Percentiles rank a stretch among this genome's conserved stretches.
phyloP scores from a whole-genome alignment of 2,797 vertebrate genomes.

The Bucorvus abyssinicus region DNA sequence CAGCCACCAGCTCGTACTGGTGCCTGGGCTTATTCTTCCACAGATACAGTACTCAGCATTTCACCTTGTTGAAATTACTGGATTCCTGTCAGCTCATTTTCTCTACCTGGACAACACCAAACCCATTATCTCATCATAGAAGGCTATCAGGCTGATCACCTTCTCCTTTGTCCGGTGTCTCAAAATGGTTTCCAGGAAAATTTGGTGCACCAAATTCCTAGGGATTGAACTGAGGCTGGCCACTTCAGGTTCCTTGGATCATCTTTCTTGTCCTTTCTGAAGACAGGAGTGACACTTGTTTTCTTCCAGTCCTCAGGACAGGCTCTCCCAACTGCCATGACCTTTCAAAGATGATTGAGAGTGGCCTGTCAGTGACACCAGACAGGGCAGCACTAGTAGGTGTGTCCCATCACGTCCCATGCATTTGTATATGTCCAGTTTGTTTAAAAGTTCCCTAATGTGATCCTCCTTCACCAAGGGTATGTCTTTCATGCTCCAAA shows the following conservation, averaged over 20 bases:
- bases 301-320: not conserved
- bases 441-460: not conserved
- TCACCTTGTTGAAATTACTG: not conserved
- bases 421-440: not conserved
- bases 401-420: not conserved
- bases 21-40: not conserved
- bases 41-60: not conserved
- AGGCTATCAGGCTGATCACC: not conserved
- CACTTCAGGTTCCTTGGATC: not conserved
- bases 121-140: not conserved
- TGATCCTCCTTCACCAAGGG: not conserved
- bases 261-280: not conserved
- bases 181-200: not conserved
- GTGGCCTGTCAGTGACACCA: not conserved
- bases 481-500: not conserved
- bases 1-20: not conserved
- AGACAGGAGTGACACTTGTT: not conserved
- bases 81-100: not conserved
- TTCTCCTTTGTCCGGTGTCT: not conserved
- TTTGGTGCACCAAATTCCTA: not conserved
- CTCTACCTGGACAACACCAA: not conserved
- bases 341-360: not conserved
- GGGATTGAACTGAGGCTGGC: not conserved
- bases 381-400: not conserved
- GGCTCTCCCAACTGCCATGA: not conserved